phyloP scores from a whole-genome alignment of 2,888 invertebrate species.

The Molanna angustata region DNA sequence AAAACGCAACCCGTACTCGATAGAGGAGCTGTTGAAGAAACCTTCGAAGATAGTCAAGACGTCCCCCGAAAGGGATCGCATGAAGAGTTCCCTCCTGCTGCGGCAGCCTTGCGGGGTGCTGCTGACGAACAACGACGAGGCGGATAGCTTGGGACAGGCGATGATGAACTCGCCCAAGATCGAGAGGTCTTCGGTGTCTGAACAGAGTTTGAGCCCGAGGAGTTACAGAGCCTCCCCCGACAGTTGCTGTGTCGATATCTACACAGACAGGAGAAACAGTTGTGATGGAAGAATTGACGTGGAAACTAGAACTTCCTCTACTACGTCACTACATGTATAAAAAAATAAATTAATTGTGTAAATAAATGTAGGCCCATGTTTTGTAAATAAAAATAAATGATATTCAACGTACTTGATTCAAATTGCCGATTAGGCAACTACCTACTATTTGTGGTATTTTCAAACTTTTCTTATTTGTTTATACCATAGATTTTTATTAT shows the following conservation, averaged over 20 bases:
- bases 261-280: constrained; percentile 8
- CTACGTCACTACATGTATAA: too few relatives aligned
- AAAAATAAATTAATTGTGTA: too few relatives aligned
- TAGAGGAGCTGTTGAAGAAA: constrained; percentile 81
- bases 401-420: too few relatives aligned
- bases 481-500: too few relatives aligned
- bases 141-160: background rate
- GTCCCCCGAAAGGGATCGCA: constrained; percentile 35
- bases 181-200: constrained; percentile 13
- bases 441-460: too few relatives aligned
- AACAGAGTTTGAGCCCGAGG: constrained; percentile 32
- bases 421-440: too few relatives aligned
- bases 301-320: constrained; percentile 9
- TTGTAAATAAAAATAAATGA: too few relatives aligned
- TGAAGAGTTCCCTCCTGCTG: constrained; percentile 42
- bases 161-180: constrained; percentile 4
- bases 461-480: too few relatives aligned
- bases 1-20: constrained; percentile 82
- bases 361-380: too few relatives aligned
- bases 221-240: constrained; percentile 26
- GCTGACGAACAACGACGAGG: constrained; percentile 42
- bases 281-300: constrained; percentile 14
- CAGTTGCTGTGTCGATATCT: constrained; percentile 22
- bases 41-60: constrained; percentile 60
- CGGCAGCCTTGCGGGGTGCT: constrained; percentile 60